These are phyloP conservation scores for Arge pagana DNA, from an alignment of 2,888 invertebrate genomes.

Conservation along the genomic window DNA sequence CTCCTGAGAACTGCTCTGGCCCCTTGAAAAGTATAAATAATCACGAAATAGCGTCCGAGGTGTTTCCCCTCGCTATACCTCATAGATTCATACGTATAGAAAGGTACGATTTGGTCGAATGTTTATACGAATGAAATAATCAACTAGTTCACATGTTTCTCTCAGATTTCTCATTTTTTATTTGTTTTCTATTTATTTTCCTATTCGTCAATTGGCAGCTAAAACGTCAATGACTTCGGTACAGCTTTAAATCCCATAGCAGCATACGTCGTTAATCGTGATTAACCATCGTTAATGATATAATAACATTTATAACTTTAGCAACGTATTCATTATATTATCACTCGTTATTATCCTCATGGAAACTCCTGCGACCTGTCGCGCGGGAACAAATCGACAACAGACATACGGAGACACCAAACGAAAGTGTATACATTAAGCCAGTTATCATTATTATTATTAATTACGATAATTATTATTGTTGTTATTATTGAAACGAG, in stretches of 20 bases:
- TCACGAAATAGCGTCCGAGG: too few relatives aligned
- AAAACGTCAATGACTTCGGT: conserved; percentile 44
- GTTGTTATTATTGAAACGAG: too few relatives aligned
- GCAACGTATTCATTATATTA: too few relatives aligned
- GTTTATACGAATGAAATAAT: conserved; percentile 8
- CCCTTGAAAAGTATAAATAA: too few relatives aligned
- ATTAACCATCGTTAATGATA: conserved; percentile 11
- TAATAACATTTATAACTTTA: not conserved
- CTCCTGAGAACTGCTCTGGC: too few relatives aligned
- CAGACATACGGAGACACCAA: too few relatives aligned
- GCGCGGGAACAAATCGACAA: too few relatives aligned
- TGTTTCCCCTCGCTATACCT: too few relatives aligned
- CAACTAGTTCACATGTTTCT: conserved; percentile 14
- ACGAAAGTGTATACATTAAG: too few relatives aligned
- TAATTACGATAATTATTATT: too few relatives aligned
- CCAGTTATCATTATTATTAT: too few relatives aligned
- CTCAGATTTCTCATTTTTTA: conserved; percentile 4
- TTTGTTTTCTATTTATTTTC: conserved; percentile 28
- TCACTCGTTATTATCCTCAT: conserved; percentile 4
- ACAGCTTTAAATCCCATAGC: conserved; percentile 41
- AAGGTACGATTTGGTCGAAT: conserved; percentile 1
- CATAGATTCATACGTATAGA: conserved; percentile 1
- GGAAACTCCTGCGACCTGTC: too few relatives aligned
- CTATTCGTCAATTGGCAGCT: conserved; percentile 33
- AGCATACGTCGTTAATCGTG: conserved; percentile 27